Base-by-base conservation (phyloP, 2,888 invertebrate species). In the Bellardia pandia region DNA sequence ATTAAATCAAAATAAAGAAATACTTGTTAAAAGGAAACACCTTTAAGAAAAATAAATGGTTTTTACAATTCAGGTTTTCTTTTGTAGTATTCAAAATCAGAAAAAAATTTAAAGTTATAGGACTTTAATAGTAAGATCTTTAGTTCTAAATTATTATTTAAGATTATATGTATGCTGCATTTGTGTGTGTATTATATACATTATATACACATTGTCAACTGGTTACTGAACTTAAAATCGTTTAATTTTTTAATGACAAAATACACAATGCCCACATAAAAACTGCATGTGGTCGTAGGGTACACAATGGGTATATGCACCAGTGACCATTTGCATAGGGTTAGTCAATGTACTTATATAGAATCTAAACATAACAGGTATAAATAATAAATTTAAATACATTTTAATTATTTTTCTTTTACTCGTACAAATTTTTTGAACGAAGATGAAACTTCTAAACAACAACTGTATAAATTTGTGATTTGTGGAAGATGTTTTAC, bases 271-370 rank as follows among this genome's bases (percentile, higher is more conserved):
- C 11, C 9, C n/a, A 51, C 51, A 51, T 69, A 3, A 9, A 0
- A 9, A 68, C 30, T 48, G 30, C 48, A 68, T 68, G 48, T 30
- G 68, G 48, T 48, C 14, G 30, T 68, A 68, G 68, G 68, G 68
- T 68, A 68, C 9, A 30, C 3, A 56, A 23, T 56, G 56, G 23
- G 1, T 8, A 56, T 56, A 16, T 56, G 14, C 56, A 23, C 2
- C 23, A 23, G 1, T 23, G 56, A 3, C 23, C 23, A 56, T 56
- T 56, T 23, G 16, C 7, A 23, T 56, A 56, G 23, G 23, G 9
- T 2, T 5, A 51, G 6, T 5, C 3, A n/a, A 14, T 51, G 14
- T 3, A 14, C 4, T 51, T 5, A n/a, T 51, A n/a, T n/a, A 14
- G 51, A 51, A 51, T 13, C 6, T n/a, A 51, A 6, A n/a, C n/a